Evolutionary conservation across 2,888 invertebrate genomes (phyloP).

Genomic region (Hydrotaea cyrtoneurina): DNA sequence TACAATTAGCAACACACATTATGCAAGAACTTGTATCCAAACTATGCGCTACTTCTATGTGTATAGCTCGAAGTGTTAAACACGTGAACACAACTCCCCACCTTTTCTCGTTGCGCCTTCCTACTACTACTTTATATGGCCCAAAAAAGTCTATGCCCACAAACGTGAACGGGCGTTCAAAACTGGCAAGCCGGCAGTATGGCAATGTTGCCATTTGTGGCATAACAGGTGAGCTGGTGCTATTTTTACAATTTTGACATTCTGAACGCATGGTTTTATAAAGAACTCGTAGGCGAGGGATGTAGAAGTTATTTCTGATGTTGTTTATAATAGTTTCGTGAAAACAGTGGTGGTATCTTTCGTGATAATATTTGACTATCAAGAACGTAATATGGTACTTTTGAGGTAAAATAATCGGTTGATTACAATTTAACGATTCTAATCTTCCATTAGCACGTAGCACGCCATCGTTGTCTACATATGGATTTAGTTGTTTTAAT

Average conservation of each 20-base stretch:
- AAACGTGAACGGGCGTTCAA: constrained; percentile 65
- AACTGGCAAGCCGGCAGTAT: constrained; percentile 46
- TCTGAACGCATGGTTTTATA: not conserved
- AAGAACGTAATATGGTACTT: constrained; percentile 22
- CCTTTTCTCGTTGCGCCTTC: constrained; percentile 63
- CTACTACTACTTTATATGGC: constrained; percentile 55
- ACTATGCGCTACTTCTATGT: constrained; percentile 62
- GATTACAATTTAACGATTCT: too few relatives aligned
- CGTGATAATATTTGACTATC: constrained; percentile 41
- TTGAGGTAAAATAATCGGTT: not conserved
- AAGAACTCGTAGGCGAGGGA: constrained; percentile 39
- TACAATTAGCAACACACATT: not conserved
- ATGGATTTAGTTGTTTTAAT: not conserved
- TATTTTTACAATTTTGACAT: too few relatives aligned
- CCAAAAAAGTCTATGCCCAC: constrained; percentile 68
- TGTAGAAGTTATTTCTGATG: constrained; percentile 42
- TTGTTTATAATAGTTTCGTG: constrained; percentile 48
- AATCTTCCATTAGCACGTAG: too few relatives aligned
- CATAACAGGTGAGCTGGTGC: too few relatives aligned
- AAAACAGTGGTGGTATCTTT: constrained; percentile 31
- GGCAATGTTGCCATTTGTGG: constrained; percentile 60
- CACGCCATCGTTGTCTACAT: too few relatives aligned
- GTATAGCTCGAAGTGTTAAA: constrained; percentile 61
- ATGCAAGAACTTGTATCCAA: constrained; percentile 63
- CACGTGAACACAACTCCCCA: constrained; percentile 68